Evolutionary conservation across 37 sponge, comb jelly and placozoan genomes (phyloP).

Genomic region (Mnemiopsis leidyi): DNA sequence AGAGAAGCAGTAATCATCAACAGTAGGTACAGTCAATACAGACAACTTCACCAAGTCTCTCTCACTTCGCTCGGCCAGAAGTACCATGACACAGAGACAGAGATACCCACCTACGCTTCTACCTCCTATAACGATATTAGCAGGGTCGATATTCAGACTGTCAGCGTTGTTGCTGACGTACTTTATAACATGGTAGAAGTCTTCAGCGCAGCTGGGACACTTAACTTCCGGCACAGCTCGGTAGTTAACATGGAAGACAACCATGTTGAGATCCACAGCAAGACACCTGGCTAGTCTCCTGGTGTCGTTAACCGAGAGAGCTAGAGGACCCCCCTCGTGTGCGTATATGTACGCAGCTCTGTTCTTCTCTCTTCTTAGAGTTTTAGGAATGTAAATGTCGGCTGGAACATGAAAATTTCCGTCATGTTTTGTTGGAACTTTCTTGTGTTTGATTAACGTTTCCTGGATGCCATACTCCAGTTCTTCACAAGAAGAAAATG

Average conservation of each 20-base stretch:
- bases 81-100: constrained; percentile 23
- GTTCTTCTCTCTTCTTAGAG: not conserved
- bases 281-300: not conserved
- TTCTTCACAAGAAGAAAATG: not conserved
- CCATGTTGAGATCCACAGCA: not conserved
- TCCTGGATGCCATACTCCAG: not conserved
- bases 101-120: not conserved
- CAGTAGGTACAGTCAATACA: not conserved
- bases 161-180: not conserved
- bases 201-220: not conserved
- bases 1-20: constrained; percentile 37
- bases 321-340: not conserved
- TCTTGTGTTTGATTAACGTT: not conserved
- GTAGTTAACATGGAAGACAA: not conserved
- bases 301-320: not conserved
- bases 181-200: constrained; percentile 1
- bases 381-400: not conserved
- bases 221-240: not conserved
- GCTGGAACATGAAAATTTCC: not conserved
- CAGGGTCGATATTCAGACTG: not conserved
- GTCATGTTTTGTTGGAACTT: not conserved
- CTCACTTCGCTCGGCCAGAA: not conserved
- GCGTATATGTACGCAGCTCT: not conserved
- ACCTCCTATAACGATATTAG: not conserved
- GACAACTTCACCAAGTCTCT: not conserved